Conservation (phyloP, 2,113 vertebrate genomes). For the Periophthalmus modestus region DNA sequence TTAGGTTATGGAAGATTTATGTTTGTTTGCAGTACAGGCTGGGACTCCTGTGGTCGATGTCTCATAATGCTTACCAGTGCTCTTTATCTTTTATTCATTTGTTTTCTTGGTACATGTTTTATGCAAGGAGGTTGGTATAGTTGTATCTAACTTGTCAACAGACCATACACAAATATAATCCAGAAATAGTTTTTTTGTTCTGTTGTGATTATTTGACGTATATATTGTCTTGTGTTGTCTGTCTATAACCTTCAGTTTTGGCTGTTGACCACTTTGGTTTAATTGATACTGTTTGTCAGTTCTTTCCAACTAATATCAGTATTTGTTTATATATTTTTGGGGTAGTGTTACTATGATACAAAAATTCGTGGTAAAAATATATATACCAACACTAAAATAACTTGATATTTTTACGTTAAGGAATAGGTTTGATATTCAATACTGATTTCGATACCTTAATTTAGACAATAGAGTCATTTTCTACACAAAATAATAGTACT, state of each 20-base stretch:
- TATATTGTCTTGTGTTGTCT: background rate
- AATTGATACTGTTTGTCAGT: background rate
- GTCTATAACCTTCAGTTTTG: background rate
- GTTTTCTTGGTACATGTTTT: background rate
- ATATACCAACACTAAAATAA: too few relatives aligned
- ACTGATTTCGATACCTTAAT: too few relatives aligned
- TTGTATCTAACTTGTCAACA: background rate
- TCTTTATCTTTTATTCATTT: slow-evolving; percentile 1
- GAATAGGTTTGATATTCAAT: too few relatives aligned
- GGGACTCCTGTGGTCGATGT: background rate
- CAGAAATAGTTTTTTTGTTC: background rate
- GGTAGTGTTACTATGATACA: too few relatives aligned
- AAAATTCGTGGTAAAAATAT: too few relatives aligned
- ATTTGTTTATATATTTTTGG: background rate
- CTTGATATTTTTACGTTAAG: too few relatives aligned
- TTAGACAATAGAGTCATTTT: background rate
- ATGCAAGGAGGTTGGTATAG: background rate
- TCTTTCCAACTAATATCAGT: background rate
- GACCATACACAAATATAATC: background rate
- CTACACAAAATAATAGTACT: too few relatives aligned
- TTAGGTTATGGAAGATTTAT: slow-evolving; percentile 10
- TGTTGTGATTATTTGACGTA: background rate
- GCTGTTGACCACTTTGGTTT: background rate
- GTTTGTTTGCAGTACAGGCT: background rate
- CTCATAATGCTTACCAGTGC: background rate